phyloP scores from a whole-genome alignment of 2,888 invertebrate genomes.

The Archaeoteleia sp. region DNA sequence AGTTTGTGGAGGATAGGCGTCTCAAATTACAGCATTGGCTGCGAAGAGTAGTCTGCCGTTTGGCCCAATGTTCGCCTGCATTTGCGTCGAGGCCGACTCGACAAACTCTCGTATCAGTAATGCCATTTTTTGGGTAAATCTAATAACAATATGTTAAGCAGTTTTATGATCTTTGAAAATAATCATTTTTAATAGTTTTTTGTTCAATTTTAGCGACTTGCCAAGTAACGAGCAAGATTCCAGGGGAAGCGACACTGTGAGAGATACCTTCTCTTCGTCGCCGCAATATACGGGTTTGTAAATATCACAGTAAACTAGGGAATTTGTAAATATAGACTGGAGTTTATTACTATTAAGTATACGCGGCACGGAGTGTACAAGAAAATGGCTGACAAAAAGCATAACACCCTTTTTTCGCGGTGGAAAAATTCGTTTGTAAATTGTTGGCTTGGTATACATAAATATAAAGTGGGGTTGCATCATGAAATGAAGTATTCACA shows the following conservation, averaged over 20 bases:
- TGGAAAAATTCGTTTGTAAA: too few species aligned
- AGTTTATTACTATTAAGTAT: background rate
- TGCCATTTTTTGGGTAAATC: conserved; percentile 90
- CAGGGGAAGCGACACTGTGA: conserved; percentile 66
- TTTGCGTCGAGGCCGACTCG: conserved; percentile 86
- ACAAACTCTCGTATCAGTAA: conserved; percentile 84
- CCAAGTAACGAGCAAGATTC: conserved; percentile 65
- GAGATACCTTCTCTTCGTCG: conserved; percentile 70
- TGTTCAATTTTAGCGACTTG: conserved; percentile 61
- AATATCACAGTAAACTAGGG: conserved; percentile 54
- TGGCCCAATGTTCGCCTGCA: conserved; percentile 82
- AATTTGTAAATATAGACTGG: conserved; percentile 61
- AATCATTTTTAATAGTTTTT: conserved; percentile 4
- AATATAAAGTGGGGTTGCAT: too few species aligned
- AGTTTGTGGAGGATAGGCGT: conserved; percentile 91
- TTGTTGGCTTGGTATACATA: too few species aligned
- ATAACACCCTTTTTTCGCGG: background rate
- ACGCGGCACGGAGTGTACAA: background rate
- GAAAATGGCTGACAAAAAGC: too few species aligned
- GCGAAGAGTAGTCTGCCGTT: conserved; percentile 85
- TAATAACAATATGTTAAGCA: conserved; percentile 15
- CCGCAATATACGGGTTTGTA: conserved; percentile 73
- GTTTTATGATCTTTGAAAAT: conserved; percentile 12
- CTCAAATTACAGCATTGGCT: conserved; percentile 91
- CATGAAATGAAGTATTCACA: too few species aligned